phyloP scores from a whole-genome alignment of 2,888 invertebrate species.

The Cosmorhoe ocellata region DNA sequence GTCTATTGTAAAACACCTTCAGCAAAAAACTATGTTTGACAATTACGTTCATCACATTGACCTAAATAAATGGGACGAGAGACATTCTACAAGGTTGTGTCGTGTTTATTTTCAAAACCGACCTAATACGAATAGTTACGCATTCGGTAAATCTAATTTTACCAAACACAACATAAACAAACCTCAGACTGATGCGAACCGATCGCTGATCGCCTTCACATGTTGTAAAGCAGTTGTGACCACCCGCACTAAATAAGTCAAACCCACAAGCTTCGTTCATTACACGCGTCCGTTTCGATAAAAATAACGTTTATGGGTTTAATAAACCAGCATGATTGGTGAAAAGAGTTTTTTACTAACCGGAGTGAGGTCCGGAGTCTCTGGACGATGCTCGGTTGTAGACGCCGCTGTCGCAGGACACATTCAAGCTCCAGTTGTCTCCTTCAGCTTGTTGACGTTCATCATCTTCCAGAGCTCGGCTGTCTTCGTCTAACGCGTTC shows the following conservation, averaged over 20 bases:
- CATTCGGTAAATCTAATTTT: slow-evolving; percentile 74
- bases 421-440: slow-evolving; percentile 79
- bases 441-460: slow-evolving; percentile 72
- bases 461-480: slow-evolving; percentile 75
- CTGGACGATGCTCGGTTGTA: slow-evolving; percentile 83
- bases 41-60: slow-evolving; percentile 77
- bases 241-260: slow-evolving; percentile 62
- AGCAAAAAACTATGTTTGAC: slow-evolving; percentile 48
- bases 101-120: slow-evolving; percentile 78
- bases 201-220: slow-evolving; percentile 56
- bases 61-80: slow-evolving; percentile 72
- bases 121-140: slow-evolving; percentile 73
- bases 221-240: slow-evolving; percentile 61
- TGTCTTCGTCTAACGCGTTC: slow-evolving; percentile 74
- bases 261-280: slow-evolving; percentile 46
- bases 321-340: slow-evolving; percentile 45
- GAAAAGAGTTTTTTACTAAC: slow-evolving; percentile 52
- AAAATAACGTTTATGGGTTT: slow-evolving; percentile 64
- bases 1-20: slow-evolving; percentile 23
- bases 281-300: slow-evolving; percentile 49
- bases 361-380: slow-evolving; percentile 79
- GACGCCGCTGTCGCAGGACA: slow-evolving; percentile 82
- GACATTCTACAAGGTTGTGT: slow-evolving; percentile 73
- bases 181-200: slow-evolving; percentile 61
- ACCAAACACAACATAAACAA: slow-evolving; percentile 79